Conservation (phyloP, 2,888 invertebrate species). For the Serrognathus titanus region DNA sequence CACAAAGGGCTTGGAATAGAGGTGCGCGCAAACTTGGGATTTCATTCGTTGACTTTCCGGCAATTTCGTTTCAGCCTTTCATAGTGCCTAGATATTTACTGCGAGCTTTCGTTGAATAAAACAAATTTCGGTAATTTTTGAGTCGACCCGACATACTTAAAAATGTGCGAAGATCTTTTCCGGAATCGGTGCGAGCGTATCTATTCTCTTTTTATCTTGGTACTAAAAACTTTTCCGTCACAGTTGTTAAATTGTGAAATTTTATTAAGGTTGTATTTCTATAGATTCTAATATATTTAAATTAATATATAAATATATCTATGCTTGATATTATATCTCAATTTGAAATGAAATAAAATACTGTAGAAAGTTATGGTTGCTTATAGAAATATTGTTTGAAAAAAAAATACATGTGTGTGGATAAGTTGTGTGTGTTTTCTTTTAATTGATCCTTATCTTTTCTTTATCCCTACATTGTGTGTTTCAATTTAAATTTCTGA, state of each 20-base stretch:
- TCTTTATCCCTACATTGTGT: too few species aligned
- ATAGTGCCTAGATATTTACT: constrained; percentile 33
- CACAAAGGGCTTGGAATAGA: background rate
- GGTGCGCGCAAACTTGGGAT: background rate
- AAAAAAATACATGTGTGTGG: constrained; percentile 27
- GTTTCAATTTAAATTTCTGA: too few species aligned
- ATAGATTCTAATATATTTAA: constrained; percentile 42
- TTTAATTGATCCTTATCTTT: too few species aligned
- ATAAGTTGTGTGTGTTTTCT: too few species aligned
- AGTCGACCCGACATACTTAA: background rate
- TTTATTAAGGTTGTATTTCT: constrained; percentile 34
- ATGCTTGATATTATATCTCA: constrained; percentile 18
- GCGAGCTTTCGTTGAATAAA: background rate
- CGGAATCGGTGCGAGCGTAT: constrained; percentile 14
- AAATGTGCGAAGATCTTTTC: background rate
- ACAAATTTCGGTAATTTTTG: background rate
- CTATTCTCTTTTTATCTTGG: constrained; percentile 10
- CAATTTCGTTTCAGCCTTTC: constrained; percentile 22
- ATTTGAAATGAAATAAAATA: background rate
- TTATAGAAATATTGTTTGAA: constrained; percentile 21
- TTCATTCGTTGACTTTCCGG: constrained; percentile 25
- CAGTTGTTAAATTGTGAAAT: constrained; percentile 38
- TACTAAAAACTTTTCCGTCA: constrained; percentile 13
- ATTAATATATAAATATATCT: constrained; percentile 20
- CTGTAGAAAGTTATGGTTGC: constrained; percentile 21